phyloP scores from a whole-genome alignment of 2,113 vertebrate species.

The Oplegnathus fasciatus region DNA sequence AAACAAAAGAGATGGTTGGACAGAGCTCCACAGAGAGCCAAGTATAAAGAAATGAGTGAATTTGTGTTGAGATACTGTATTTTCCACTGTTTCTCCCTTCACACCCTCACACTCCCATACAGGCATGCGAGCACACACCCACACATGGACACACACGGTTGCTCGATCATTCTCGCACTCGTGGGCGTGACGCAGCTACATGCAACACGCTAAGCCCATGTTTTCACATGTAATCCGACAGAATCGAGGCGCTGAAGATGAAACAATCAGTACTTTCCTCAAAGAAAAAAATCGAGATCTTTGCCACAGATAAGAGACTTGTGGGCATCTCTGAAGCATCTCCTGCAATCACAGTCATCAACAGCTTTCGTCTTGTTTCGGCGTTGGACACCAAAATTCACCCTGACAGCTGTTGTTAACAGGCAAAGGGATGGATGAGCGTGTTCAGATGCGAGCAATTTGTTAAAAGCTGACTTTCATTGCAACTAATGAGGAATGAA shows the following conservation, averaged over 20 bases:
- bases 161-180: constrained; percentile 35
- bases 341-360: constrained; percentile 43
- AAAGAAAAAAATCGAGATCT: background rate
- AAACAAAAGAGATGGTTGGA: background rate
- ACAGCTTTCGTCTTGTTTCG: constrained; percentile 27
- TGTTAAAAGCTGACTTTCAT: constrained; percentile 60
- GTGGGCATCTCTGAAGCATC: constrained; percentile 13
- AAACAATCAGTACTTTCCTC: background rate
- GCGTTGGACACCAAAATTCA: constrained; percentile 26
- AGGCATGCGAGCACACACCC: constrained; percentile 51
- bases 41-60: background rate
- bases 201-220: constrained; percentile 42
- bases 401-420: constrained; percentile 63
- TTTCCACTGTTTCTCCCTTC: constrained; percentile 25
- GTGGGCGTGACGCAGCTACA: constrained; percentile 43
- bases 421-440: constrained; percentile 54
- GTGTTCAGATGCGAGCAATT: constrained; percentile 52
- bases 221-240: constrained; percentile 25
- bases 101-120: constrained; percentile 51
- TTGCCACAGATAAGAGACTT: constrained; percentile 12
- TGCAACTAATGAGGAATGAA: constrained; percentile 72
- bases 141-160: constrained; percentile 44
- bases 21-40: background rate
- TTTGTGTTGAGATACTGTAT: background rate
- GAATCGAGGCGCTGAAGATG: background rate